A percentile compares a stretch with the other conserved stretches of the same genome.
Evolutionary conservation across 2,888 invertebrate genomes (phyloP).

Genomic region (Cataglyphis rosenhaueri): DNA sequence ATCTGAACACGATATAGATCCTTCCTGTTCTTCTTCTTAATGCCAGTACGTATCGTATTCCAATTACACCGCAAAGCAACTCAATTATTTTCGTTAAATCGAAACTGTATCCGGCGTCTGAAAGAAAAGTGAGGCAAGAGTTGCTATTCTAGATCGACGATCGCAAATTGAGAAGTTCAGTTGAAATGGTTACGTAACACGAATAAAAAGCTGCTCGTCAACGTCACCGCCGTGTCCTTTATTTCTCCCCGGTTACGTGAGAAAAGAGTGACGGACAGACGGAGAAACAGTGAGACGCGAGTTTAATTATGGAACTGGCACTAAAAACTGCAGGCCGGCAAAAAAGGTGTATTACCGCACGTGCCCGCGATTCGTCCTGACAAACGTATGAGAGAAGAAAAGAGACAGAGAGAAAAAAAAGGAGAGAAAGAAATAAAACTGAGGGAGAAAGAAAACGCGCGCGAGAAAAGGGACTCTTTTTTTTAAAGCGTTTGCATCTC

Average conservation of each 20-base stretch:
- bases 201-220: constrained; percentile 45
- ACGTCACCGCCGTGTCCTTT: constrained; percentile 61
- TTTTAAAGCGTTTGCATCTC: constrained; percentile 78
- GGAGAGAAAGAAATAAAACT: constrained; percentile 34
- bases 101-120: background rate
- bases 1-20: constrained; percentile 63
- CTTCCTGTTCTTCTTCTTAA: constrained; percentile 56
- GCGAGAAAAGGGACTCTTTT: constrained; percentile 69
- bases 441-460: constrained; percentile 9
- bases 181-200: constrained; percentile 30
- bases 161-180: constrained; percentile 56
- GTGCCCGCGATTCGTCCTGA: constrained; percentile 66
- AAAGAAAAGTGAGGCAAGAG: background rate
- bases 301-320: constrained; percentile 81
- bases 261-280: constrained; percentile 79
- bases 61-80: background rate
- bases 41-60: background rate
- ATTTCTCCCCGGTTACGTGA: constrained; percentile 61
- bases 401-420: constrained; percentile 49
- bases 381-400: constrained; percentile 51
- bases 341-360: constrained; percentile 70
- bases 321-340: constrained; percentile 78
- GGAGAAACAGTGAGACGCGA: constrained; percentile 81
- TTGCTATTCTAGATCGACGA: background rate
- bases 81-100: background rate